phyloP scores from a whole-genome alignment of 2,113 vertebrate genomes.

The Panthera leo region DNA sequence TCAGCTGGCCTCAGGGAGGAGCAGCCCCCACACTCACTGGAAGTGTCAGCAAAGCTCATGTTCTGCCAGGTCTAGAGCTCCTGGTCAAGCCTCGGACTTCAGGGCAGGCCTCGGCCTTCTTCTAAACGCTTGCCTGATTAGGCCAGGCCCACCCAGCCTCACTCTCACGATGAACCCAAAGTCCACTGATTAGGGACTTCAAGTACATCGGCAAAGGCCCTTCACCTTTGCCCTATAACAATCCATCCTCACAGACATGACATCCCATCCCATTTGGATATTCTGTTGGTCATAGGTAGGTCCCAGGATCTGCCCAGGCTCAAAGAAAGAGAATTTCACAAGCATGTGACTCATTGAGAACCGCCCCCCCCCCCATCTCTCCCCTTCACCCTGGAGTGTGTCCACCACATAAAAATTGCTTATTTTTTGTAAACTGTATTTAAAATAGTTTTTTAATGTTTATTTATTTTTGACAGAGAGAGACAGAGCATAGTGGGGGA shows the following conservation, averaged over 20 bases:
- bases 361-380: neutral
- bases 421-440: neutral
- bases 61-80: neutral
- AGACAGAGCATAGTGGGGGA: too few relatives aligned
- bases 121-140: neutral
- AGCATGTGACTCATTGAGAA: neutral
- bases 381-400: neutral
- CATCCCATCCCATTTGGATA: too few relatives aligned
- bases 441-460: too few relatives aligned
- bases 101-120: neutral
- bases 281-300: too few relatives aligned
- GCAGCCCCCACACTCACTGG: neutral
- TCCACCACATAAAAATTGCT: neutral
- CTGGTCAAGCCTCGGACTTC: neutral
- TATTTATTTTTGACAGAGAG: too few relatives aligned
- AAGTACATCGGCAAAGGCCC: neutral
- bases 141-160: neutral
- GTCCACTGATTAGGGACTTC: neutral
- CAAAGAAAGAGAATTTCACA: neutral
- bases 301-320: neutral
- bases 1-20: neutral
- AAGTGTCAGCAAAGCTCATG: neutral
- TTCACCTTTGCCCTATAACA: too few relatives aligned
- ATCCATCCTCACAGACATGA: too few relatives aligned
- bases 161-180: neutral